These are phyloP conservation scores for Xiphias gladius DNA, from an alignment of 2,113 vertebrate genomes.

Conservation along the genomic window DNA sequence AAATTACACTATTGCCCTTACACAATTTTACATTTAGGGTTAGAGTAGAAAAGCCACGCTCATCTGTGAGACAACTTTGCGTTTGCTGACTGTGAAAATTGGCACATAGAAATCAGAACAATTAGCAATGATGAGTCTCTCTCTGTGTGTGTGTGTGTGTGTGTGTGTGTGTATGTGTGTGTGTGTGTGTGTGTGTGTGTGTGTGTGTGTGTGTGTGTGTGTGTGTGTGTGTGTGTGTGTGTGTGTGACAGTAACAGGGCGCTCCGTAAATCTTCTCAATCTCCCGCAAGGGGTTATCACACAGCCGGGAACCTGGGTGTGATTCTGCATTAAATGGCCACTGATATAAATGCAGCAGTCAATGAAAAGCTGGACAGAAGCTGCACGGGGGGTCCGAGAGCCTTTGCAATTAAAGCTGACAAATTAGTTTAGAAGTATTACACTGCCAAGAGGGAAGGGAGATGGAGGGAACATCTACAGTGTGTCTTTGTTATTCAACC, in stretches of 20 bases:
- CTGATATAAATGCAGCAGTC: slow-evolving; percentile 78
- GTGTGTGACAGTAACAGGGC: slow-evolving; percentile 26
- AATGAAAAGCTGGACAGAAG: slow-evolving; percentile 65
- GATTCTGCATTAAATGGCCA: slow-evolving; percentile 80
- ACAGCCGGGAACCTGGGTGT: slow-evolving; percentile 62
- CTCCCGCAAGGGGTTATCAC: slow-evolving; percentile 61
- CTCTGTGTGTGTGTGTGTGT: background rate
- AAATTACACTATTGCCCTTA: slow-evolving; percentile 3
- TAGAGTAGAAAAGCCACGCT: background rate
- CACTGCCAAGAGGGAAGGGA: slow-evolving; percentile 43
- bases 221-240: background rate
- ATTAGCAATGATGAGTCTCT: slow-evolving; percentile 41
- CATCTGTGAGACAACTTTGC: slow-evolving; percentile 38
- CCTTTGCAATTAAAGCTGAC: slow-evolving; percentile 78
- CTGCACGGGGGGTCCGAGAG: slow-evolving; percentile 60
- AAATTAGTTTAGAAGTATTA: slow-evolving; percentile 65
- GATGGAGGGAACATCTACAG: slow-evolving; percentile 10
- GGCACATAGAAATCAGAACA: slow-evolving; percentile 56
- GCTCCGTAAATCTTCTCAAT: slow-evolving; percentile 46
- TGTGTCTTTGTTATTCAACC: slow-evolving; percentile 9
- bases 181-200: slow-evolving; percentile 7
- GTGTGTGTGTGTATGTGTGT: background rate
- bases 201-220: background rate
- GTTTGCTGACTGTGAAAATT: slow-evolving; percentile 54
- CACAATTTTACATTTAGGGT: slow-evolving; percentile 15